Evolutionary conservation across 35 echinoderm and acorn worm genomes (phyloP).

Genomic region (Nesometra sesokonis): DNA sequence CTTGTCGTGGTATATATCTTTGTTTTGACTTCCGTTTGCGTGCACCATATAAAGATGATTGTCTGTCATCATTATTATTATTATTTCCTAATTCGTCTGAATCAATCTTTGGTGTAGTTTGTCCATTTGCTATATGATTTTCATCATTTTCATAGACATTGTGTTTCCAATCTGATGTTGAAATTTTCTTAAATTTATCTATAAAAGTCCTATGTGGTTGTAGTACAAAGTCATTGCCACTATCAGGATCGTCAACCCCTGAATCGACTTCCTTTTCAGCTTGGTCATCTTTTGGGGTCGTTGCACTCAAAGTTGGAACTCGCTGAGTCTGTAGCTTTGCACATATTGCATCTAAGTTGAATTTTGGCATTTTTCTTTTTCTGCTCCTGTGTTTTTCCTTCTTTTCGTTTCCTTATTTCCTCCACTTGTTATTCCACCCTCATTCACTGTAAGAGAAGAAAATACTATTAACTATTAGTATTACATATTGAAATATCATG

Average conservation of each 20-base stretch:
- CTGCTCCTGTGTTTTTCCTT: not conserved
- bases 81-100: not conserved
- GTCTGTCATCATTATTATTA: not conserved
- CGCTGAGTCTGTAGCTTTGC: not conserved
- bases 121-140: not conserved
- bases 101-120: not conserved
- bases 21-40: not conserved
- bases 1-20: not conserved
- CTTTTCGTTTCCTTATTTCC: not conserved
- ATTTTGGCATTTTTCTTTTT: not conserved
- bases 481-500: too few relatives aligned
- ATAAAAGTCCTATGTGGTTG: not conserved
- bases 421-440: not conserved
- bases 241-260: not conserved
- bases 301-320: not conserved
- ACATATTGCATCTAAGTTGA: constrained; percentile 13
- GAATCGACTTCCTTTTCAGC: not conserved
- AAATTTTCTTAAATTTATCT: not conserved
- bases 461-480: not conserved
- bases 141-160: not conserved
- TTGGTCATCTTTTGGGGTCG: not conserved
- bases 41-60: not conserved
- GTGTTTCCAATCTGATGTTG: not conserved
- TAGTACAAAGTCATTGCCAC: not conserved
- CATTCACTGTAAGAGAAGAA: not conserved